Evolutionary conservation across 2,797 vertebrate genomes (phyloP).

Genomic region (Cichlasoma orientale): DNA sequence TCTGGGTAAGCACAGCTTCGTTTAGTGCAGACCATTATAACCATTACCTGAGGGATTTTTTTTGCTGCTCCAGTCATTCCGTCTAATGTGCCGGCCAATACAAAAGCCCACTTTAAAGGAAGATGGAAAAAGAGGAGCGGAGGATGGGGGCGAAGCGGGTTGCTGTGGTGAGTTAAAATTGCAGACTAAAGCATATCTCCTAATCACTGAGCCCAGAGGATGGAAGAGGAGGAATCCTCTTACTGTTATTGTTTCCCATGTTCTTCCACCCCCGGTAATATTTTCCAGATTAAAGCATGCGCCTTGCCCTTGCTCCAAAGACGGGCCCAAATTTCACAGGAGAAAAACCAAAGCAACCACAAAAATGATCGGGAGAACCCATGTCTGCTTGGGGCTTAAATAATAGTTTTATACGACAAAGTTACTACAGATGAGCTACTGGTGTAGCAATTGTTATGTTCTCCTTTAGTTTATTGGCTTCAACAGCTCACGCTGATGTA

Average conservation of each 20-base stretch:
- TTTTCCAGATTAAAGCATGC: conserved; percentile 78
- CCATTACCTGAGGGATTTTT: conserved; percentile 42
- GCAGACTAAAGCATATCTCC: conserved; percentile 72
- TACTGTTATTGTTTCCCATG: conserved; percentile 85
- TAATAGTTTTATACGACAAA: background rate
- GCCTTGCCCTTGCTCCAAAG: conserved; percentile 53
- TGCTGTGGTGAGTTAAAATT: conserved; percentile 66
- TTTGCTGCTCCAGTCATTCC: conserved; percentile 18
- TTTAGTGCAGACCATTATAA: background rate
- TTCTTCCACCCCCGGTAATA: conserved; percentile 79
- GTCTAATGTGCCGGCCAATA: conserved; percentile 32
- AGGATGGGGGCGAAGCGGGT: conserved; percentile 52
- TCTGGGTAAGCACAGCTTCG: conserved; percentile 19
- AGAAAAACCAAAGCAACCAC: conserved; percentile 70
- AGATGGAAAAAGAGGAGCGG: conserved; percentile 69
- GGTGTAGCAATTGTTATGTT: conserved; percentile 6
- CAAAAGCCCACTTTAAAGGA: conserved; percentile 50
- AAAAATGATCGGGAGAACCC: conserved; percentile 20
- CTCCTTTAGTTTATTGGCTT: conserved; percentile 17
- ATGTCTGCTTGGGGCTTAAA: conserved; percentile 4
- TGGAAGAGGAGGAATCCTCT: conserved; percentile 73
- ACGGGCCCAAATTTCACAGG: conserved; percentile 68
- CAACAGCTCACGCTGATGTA: conserved; percentile 36
- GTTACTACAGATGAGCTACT: conserved; percentile 4
- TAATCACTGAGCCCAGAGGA: conserved; percentile 66